Percentiles rank a stretch among this genome's conserved stretches.
phyloP scores from a whole-genome alignment of 2,888 invertebrate species.

The Cheilosia variabilis region DNA sequence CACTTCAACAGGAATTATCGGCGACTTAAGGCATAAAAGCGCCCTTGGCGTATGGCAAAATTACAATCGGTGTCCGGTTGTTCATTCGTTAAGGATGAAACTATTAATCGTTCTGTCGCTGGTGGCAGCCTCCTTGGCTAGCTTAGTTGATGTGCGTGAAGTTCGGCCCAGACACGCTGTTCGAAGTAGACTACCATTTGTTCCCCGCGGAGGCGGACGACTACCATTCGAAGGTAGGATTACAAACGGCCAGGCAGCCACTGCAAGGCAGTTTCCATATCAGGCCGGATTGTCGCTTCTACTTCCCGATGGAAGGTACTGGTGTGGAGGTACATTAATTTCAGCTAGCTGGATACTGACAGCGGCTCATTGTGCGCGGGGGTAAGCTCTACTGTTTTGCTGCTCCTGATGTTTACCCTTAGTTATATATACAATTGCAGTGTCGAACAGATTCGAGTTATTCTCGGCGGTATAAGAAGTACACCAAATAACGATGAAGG shows the following conservation, averaged over 20 bases:
- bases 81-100: slow-evolving; percentile 20
- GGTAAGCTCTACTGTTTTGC: slow-evolving; percentile 60
- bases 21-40: slow-evolving; percentile 11
- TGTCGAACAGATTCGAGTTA: slow-evolving; percentile 46
- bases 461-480: slow-evolving; percentile 77
- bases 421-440: not conserved
- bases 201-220: not conserved
- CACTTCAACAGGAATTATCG: not conserved
- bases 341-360: slow-evolving; percentile 79
- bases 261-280: slow-evolving; percentile 79
- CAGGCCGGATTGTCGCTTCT: slow-evolving; percentile 79
- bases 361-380: slow-evolving; percentile 81
- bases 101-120: slow-evolving; percentile 7
- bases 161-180: slow-evolving; percentile 12
- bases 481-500: slow-evolving; percentile 29
- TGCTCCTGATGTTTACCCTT: not conserved
- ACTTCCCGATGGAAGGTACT: slow-evolving; percentile 74
- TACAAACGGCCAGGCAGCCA: slow-evolving; percentile 78
- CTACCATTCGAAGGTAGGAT: slow-evolving; percentile 77
- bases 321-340: slow-evolving; percentile 81
- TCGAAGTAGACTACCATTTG: not conserved
- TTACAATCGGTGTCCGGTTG: not conserved
- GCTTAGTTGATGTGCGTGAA: not conserved
- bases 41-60: not conserved
- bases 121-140: slow-evolving; percentile 21